Evolutionary conservation across 2,888 invertebrate species (phyloP).

Genomic region (Lasioglossum leucozonium): DNA sequence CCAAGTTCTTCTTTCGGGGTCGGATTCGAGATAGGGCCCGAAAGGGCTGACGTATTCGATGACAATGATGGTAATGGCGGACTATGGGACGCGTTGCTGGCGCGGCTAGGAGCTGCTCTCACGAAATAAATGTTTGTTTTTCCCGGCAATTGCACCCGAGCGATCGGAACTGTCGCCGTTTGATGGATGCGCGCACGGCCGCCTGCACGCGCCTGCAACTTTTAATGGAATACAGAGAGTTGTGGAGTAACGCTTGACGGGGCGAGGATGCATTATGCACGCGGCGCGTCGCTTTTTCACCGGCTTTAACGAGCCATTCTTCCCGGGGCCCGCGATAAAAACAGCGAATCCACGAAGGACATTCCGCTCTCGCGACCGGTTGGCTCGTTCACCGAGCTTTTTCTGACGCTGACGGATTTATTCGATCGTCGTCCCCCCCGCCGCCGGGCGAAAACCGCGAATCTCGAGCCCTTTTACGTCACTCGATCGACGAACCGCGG

Average conservation of each 20-base stretch:
- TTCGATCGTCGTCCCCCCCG: conserved; percentile 6
- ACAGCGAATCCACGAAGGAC: conserved; percentile 31
- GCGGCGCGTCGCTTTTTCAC: conserved; percentile 41
- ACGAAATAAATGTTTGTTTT: background rate
- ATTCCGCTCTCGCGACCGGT: conserved; percentile 36
- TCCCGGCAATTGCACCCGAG: background rate
- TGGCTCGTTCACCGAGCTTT: conserved; percentile 13
- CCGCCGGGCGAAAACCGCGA: background rate
- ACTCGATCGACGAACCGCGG: conserved; percentile 16
- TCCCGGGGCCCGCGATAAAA: conserved; percentile 50
- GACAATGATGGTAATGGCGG: background rate
- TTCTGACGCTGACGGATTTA: conserved; percentile 23
- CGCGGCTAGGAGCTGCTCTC: background rate
- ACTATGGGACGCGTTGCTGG: background rate
- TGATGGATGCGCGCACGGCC: background rate
- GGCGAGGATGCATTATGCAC: conserved; percentile 49
- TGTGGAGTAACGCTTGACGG: conserved; percentile 11
- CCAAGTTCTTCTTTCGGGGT: fast-evolving
- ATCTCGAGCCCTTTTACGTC: background rate
- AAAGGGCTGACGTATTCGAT: background rate
- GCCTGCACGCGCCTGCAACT: background rate
- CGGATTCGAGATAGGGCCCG: background rate
- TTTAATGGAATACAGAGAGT: background rate
- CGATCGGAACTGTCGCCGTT: background rate
- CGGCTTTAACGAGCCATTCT: conserved; percentile 52